Base-by-base conservation (phyloP, 1,140 invertebrate species). In the Spodoptera litura region DNA sequence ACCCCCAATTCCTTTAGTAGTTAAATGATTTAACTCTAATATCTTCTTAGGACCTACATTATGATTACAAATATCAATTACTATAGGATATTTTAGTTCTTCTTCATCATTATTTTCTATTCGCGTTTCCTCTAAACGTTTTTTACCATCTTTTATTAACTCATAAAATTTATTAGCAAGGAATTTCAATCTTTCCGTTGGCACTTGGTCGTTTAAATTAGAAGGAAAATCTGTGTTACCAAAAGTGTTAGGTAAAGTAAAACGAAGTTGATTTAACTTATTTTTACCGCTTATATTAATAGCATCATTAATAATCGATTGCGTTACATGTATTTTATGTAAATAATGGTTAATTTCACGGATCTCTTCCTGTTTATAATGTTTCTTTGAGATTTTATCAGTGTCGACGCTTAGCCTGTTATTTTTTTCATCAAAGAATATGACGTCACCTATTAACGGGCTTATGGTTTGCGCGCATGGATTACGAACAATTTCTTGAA, bases 211-310 rank as follows among this genome's bases (percentile, higher is more conserved):
- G 11, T 77, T 35, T 20, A 55, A 49, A n/a, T 55, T 75, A 71
- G 56, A 51, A 31, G 74, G 52, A 55, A 82, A 70, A 25, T 82
- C 81, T n/a, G 52, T 13, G 20, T 79, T 82, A 4, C 81, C 81
- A 70, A 82, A 82, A 6, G 52, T 73, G 31, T 38, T 25, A 6
- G 81, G 81, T 56, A 82, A 25, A 61, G 74, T 44, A 35, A 80
- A 82, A n/a, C n/a, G 44, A 35, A 74, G 55, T 12, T 8, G 20
- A 15, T 44, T 12, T 20, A 82, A n/a, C 27, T 80, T 78, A 5
- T 53, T 25, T 68, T 74, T 52, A 20, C 56, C 78, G 51, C 55
- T 51, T 68, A 73, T 56, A 27, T 74, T 25, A 1, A 74, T 53
- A 55, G 78, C 78, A 20, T 82, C 70, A 10, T 66, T 59, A 44